Evolutionary conservation across 2,888 invertebrate species (phyloP).

Genomic region (Drosophila anomalata): DNA sequence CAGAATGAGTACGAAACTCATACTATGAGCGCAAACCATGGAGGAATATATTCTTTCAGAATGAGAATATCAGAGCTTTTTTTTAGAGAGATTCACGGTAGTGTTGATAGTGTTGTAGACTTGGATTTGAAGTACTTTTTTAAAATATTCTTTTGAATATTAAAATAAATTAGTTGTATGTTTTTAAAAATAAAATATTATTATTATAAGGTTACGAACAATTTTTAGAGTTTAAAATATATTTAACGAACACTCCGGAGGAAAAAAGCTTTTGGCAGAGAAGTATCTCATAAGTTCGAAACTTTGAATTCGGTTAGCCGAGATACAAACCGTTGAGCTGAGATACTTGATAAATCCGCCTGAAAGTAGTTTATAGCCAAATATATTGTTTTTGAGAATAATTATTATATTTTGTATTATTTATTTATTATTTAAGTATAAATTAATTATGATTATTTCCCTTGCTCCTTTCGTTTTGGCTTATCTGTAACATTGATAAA

Average conservation of each 20-base stretch:
- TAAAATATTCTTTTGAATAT: background rate
- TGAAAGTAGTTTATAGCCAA: background rate
- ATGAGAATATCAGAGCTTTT: conserved; percentile 21
- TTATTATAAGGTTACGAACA: background rate
- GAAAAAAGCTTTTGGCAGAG: background rate
- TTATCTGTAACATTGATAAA: conserved; percentile 28
- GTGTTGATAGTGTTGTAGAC: background rate
- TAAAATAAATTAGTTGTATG: background rate
- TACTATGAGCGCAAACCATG: background rate
- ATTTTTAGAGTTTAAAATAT: background rate
- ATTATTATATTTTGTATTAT: background rate
- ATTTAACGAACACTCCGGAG: background rate
- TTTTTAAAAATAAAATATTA: background rate
- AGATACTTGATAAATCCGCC: background rate
- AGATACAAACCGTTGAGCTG: conserved; percentile 2
- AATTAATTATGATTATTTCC: background rate
- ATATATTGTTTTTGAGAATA: background rate
- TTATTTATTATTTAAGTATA: background rate
- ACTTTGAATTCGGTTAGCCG: background rate
- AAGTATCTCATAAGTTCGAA: background rate
- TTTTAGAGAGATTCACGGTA: conserved; percentile 7
- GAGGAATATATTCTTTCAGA: conserved; percentile 7
- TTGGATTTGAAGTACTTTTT: background rate
- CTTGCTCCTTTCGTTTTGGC: background rate
- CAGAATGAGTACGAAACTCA: conserved; percentile 12